Evolutionary conservation across 2,888 invertebrate species (phyloP).

Genomic region (Tinea pellionella): DNA sequence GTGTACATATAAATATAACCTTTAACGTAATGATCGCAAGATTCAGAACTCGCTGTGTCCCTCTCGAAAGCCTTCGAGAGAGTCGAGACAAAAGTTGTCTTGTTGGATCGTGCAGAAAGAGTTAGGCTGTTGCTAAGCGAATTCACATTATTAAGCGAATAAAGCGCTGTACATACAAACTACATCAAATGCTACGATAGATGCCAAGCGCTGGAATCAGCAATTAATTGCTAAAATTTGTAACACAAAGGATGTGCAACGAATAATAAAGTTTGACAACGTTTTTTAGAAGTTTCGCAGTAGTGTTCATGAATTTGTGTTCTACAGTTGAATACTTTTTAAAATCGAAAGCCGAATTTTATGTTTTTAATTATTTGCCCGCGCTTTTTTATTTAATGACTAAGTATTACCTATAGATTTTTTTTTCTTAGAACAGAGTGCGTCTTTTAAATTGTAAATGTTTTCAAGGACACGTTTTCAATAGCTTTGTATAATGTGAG

Average conservation of each 20-base stretch:
- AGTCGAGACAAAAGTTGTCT: slow-evolving; percentile 5
- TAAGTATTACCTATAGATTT: background rate
- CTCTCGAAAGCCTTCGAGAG: background rate
- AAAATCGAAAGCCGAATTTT: background rate
- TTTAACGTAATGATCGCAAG: slow-evolving; percentile 2
- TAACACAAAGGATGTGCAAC: background rate
- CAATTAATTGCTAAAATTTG: slow-evolving; percentile 5
- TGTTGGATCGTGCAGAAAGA: slow-evolving; percentile 8
- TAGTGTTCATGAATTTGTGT: background rate
- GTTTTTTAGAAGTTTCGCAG: background rate
- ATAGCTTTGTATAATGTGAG: background rate
- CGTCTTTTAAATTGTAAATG: background rate
- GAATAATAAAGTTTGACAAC: background rate
- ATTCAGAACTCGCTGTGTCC: background rate
- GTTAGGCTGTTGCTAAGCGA: slow-evolving; percentile 6
- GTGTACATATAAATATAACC: background rate
- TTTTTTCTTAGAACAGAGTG: background rate
- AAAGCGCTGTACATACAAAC: background rate
- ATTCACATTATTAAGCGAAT: background rate
- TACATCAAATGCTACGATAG: background rate
- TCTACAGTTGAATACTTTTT: background rate
- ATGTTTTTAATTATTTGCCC: background rate
- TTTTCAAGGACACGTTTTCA: background rate
- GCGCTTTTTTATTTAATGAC: background rate
- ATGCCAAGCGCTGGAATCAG: background rate